These are phyloP conservation scores for Elymnias hypermnestra DNA, from an alignment of 1,140 invertebrate species.

Conservation along the genomic window DNA sequence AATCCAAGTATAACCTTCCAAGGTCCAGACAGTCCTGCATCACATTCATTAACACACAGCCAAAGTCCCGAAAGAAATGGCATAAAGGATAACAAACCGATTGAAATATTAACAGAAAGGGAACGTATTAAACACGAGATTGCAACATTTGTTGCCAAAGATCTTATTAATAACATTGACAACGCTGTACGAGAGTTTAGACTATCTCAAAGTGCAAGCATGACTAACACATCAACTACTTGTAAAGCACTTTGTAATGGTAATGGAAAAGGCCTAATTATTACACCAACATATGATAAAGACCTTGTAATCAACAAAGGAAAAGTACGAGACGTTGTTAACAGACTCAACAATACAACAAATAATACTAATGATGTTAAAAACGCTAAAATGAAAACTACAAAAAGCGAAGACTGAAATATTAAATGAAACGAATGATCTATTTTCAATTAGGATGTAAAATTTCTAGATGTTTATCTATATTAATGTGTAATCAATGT, in stretches of 20 bases:
- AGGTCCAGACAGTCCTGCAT: conserved; percentile 64
- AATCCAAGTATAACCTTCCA: conserved; percentile 69
- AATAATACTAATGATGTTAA: conserved; percentile 30
- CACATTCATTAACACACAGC: conserved; percentile 57
- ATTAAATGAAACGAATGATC: conserved; percentile 2
- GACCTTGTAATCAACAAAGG: conserved; percentile 70
- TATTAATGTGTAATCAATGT: conserved; percentile 17
- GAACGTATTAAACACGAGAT: conserved; percentile 69
- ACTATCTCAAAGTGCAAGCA: conserved; percentile 56
- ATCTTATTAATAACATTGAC: conserved; percentile 66
- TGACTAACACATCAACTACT: conserved; percentile 19
- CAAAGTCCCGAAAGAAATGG: conserved; percentile 57
- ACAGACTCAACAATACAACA: conserved; percentile 63
- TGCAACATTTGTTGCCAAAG: conserved; percentile 67
- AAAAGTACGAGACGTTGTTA: conserved; percentile 70
- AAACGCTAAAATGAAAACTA: conserved; percentile 38
- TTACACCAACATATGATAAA: conserved; percentile 62
- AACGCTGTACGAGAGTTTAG: conserved; percentile 59
- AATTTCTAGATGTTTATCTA: not conserved
- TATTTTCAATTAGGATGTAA: not conserved
- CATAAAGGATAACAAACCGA: conserved; percentile 35
- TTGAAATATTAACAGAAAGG: conserved; percentile 51
- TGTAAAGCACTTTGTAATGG: conserved; percentile 55
- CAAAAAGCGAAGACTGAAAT: conserved; percentile 46
- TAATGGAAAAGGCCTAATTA: conserved; percentile 47